Evolutionary conservation across 2,888 invertebrate species (phyloP), one percentile per base, ranked within the genome.

Genomic region (Julus scanicus): DNA sequence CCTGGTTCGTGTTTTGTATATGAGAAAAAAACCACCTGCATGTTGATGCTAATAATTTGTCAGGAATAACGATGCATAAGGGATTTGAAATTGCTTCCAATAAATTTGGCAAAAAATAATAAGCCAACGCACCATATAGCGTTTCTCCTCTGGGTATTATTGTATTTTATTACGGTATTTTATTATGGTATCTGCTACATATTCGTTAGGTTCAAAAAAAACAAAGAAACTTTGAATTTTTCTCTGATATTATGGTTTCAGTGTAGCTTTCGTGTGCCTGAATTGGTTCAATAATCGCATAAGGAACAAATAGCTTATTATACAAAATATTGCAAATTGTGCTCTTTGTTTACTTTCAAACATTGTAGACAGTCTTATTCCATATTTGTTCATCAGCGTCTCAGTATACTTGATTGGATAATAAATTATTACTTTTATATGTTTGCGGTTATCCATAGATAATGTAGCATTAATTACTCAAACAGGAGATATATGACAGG

Each of bases 61-160:
- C 57, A n/a, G 15, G 17, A 63, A 63, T 63, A 63, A 63, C n/a
- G 57, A n/a, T n/a, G n/a, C 57, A n/a, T 63, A 6, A 5, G 57
- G 57, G 57, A 63, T 5, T 63, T 63, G n/a, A 6, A 63, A 63
- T n/a, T 15, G 57, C 57, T 63, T 1, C n/a, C 17, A 63, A 63
- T 63, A n/a, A 63, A 63, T 63, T n/a, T 63, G n/a, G n/a, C n/a
- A n/a, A 63, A 63, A 63, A 63, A 63, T 63, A 63, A 63, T n/a
- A 63, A n/a, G 17, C 20, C 57, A 2, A n/a, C 57, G 17, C 17
- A n/a, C 57, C n/a, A n/a, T n/a, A 63, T 63, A n/a, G 15, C 57
- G n/a, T 63, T 63, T n/a, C 57, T 63, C 57, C 57, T n/a, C n/a
- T 1, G 57, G 57, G 17, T n/a, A 63, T 63, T n/a, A n/a, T 63